These are phyloP conservation scores for Leptopilina myrica DNA, from an alignment of 2,888 invertebrate species.

Conservation along the genomic window DNA sequence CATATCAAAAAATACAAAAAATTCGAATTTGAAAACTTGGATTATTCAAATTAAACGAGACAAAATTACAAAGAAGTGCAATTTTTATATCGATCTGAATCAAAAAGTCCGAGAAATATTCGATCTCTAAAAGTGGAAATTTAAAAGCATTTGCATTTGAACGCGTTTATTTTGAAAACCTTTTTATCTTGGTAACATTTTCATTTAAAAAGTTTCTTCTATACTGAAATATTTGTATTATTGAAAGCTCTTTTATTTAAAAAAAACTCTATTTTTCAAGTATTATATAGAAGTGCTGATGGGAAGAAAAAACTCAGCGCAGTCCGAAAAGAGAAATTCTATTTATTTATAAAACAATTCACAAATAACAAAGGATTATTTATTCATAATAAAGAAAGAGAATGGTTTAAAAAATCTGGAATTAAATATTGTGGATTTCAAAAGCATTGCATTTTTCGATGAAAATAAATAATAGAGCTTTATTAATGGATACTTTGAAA, in stretches of 20 bases:
- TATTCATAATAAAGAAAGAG: too few species aligned
- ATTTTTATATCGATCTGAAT: background rate
- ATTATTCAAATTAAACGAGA: background rate
- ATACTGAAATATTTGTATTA: background rate
- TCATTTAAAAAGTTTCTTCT: background rate
- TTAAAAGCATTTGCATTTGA: background rate
- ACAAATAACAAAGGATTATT: too few species aligned
- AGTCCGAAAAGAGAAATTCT: too few species aligned
- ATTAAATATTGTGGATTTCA: too few species aligned
- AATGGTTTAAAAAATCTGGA: too few species aligned
- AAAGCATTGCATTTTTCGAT: background rate
- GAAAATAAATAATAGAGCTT: background rate
- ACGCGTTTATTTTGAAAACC: background rate
- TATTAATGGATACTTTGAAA: background rate
- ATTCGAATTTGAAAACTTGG: background rate
- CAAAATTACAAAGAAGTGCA: slow-evolving; percentile 1
- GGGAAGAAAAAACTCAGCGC: too few species aligned
- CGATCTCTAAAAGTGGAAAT: background rate
- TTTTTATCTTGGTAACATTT: background rate
- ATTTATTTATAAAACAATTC: too few species aligned
- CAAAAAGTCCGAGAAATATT: background rate
- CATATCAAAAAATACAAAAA: too few species aligned
- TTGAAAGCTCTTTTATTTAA: background rate
- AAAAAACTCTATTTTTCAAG: background rate
- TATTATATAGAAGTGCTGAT: too few species aligned